phyloP scores from a whole-genome alignment of 2,888 invertebrate species.

The Sepioteuthis lessoniana region DNA sequence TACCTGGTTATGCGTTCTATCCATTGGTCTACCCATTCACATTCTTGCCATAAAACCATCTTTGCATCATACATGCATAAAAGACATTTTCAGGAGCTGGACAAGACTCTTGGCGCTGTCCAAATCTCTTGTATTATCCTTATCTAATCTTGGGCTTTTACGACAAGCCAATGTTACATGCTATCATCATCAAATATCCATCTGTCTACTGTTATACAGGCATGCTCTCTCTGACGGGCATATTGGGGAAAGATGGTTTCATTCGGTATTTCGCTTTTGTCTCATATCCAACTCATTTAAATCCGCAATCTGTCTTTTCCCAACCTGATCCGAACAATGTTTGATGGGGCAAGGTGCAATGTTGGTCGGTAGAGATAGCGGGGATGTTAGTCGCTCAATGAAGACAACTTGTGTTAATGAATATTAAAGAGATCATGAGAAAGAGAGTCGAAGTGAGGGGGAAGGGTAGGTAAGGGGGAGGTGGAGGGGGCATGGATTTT shows the following conservation, averaged over 20 bases:
- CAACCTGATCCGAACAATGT: not conserved
- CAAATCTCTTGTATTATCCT: conserved; percentile 21
- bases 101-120: not conserved
- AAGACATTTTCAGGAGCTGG: not conserved
- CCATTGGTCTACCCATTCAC: not conserved
- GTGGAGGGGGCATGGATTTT: not conserved
- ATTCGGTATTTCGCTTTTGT: not conserved
- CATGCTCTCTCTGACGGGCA: not conserved
- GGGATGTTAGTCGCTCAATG: not conserved
- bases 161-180: not conserved
- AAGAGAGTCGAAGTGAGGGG: not conserved
- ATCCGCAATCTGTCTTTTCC: conserved; percentile 12
- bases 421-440: not conserved
- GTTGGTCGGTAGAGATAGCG: not conserved
- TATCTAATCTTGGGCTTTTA: not conserved
- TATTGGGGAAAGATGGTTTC: not conserved
- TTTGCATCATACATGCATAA: not conserved
- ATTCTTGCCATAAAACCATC: not conserved
- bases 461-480: too few species aligned
- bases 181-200: not conserved
- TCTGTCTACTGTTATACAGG: conserved; percentile 9
- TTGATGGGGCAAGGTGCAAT: not conserved
- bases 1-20: not conserved
- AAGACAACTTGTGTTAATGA: conserved; percentile 1
- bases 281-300: not conserved